phyloP scores from a whole-genome alignment of 2,113 vertebrate species.

The Larimichthys crocea region DNA sequence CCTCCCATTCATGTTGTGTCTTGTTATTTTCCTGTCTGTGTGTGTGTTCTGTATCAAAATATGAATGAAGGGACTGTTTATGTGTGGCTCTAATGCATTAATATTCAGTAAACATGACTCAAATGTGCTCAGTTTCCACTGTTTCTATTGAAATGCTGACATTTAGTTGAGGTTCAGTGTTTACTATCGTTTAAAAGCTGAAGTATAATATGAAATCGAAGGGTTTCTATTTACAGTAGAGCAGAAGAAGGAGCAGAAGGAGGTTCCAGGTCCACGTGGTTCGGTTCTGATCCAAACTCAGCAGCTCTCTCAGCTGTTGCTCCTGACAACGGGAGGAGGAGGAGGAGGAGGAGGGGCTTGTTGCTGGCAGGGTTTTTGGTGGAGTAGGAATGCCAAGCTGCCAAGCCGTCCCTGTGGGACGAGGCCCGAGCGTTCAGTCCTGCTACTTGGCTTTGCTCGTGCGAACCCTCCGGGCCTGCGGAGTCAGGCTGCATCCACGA shows the following conservation, averaged over 20 bases:
- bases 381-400: constrained; percentile 47
- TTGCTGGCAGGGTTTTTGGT: constrained; percentile 53
- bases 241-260: constrained; percentile 53
- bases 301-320: constrained; percentile 74
- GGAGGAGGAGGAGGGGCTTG: constrained; percentile 19
- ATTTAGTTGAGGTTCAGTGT: background rate
- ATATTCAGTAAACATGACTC: constrained; percentile 2
- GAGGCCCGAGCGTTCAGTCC: constrained; percentile 36
- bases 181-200: no score
- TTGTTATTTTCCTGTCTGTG: constrained; percentile 5
- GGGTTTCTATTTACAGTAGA: constrained; percentile 41
- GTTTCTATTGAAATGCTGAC: background rate
- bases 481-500: constrained; percentile 26
- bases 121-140: background rate
- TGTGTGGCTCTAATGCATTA: background rate
- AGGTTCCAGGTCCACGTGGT: constrained; percentile 61
- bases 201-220: background rate
- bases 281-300: constrained; percentile 67
- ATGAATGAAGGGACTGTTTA: constrained; percentile 35
- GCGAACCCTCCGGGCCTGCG: constrained; percentile 33
- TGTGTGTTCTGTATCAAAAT: constrained; percentile 11
- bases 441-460: constrained; percentile 60
- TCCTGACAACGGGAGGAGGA: constrained; percentile 65
- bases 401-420: constrained; percentile 62
- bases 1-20: constrained; percentile 45